These are phyloP conservation scores for Hartigia nigra DNA, from an alignment of 2,888 invertebrate genomes.

Conservation along the genomic window DNA sequence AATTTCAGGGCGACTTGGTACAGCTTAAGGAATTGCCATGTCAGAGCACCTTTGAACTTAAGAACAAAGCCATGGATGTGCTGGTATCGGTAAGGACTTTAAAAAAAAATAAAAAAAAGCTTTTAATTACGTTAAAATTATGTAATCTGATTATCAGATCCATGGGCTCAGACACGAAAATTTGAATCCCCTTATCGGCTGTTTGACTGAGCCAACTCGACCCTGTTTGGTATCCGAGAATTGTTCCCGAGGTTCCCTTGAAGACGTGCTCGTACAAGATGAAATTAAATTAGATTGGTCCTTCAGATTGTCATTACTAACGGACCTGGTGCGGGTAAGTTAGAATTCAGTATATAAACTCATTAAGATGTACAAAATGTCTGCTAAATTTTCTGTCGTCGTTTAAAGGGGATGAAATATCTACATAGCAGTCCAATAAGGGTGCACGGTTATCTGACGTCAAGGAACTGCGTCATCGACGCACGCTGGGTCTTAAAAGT, in stretches of 20 bases:
- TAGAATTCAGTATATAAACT: neutral
- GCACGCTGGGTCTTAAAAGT: constrained; percentile 96
- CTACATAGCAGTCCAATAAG: constrained; percentile 86
- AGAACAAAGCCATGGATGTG: constrained; percentile 83
- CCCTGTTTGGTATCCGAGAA: constrained; percentile 89
- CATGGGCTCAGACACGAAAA: constrained; percentile 92
- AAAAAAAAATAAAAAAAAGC: neutral
- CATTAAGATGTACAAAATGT: neutral
- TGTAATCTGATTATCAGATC: constrained; percentile 66
- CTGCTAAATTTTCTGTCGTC: neutral
- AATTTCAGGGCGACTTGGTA: constrained; percentile 85
- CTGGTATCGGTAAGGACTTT: constrained; percentile 71
- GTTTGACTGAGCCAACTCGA: constrained; percentile 80
- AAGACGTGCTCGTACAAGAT: constrained; percentile 88
- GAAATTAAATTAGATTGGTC: constrained; percentile 96
- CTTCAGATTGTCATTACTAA: constrained; percentile 90
- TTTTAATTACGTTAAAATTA: constrained; percentile 3
- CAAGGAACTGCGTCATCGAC: constrained; percentile 94
- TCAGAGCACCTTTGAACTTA: constrained; percentile 76
- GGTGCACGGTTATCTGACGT: constrained; percentile 88
- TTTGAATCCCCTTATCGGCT: constrained; percentile 89
- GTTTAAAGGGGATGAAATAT: constrained; percentile 85
- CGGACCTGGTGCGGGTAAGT: constrained; percentile 87
- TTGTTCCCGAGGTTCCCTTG: constrained; percentile 88
- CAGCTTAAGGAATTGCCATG: constrained; percentile 84